These are phyloP conservation scores for Carcharodon carcharias DNA, from an alignment of 2,797 vertebrate species.

Conservation along the genomic window DNA sequence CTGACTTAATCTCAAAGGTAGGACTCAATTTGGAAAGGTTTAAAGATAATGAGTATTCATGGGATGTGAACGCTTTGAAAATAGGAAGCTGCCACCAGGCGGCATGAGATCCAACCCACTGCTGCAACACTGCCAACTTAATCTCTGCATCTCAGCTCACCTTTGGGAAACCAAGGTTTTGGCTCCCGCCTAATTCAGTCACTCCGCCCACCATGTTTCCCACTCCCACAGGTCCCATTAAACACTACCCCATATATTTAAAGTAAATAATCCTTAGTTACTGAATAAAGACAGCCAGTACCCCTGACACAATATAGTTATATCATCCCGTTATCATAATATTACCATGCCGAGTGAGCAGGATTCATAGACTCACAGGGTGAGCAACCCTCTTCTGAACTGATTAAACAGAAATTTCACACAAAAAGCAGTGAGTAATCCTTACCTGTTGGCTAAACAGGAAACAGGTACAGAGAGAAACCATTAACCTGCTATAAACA, in stretches of 20 bases:
- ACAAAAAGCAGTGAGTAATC: not conserved
- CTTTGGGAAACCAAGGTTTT: no score
- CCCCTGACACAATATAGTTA: no score
- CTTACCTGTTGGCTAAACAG: not conserved
- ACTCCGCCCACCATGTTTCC: no score
- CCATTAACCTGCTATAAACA: not conserved
- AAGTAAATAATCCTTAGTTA: not conserved
- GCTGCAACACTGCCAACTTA: no score
- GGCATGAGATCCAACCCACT: no score
- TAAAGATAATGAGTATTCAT: not conserved
- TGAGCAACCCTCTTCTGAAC: not conserved
- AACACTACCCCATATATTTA: not conserved
- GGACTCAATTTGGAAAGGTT: not conserved
- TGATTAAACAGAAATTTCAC: not conserved
- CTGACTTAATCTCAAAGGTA: not conserved
- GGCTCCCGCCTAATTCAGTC: no score
- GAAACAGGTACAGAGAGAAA: not conserved
- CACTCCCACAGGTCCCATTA: no score
- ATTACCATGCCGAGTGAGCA: not conserved
- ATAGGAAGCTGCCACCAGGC: no score
- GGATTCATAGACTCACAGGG: not conserved
- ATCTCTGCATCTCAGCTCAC: no score
- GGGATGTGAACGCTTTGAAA: no score
- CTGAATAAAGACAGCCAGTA: not conserved
- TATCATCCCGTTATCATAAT: not conserved